A percentile compares a stretch with the other conserved stretches of the same genome.
Conservation (phyloP, 2,113 vertebrate genomes). For the Amazona vittata region DNA sequence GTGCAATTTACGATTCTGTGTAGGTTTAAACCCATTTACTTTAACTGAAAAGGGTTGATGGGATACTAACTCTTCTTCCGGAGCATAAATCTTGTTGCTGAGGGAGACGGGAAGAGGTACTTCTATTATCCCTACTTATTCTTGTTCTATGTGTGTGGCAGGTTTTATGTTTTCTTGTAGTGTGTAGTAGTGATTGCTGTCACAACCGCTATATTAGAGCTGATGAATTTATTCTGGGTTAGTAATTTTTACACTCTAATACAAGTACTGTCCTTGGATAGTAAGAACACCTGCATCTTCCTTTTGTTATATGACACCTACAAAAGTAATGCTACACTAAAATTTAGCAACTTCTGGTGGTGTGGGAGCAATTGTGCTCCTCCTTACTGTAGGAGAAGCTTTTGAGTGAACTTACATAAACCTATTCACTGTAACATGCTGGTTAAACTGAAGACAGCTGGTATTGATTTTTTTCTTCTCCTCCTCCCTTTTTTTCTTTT, state of each 20-base stretch:
- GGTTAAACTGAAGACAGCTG: slow-evolving; percentile 61
- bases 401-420: slow-evolving; percentile 38
- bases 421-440: slow-evolving; percentile 61
- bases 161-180: not conserved
- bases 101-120: not conserved
- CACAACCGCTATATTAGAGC: not conserved
- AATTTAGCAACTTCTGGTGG: slow-evolving; percentile 57
- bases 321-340: slow-evolving; percentile 35
- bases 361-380: slow-evolving; percentile 46
- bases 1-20: not conserved
- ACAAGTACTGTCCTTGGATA: not conserved
- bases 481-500: not conserved
- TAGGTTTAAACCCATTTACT: not conserved
- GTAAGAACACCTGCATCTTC: slow-evolving; percentile 8
- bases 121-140: not conserved
- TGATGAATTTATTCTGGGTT: slow-evolving; percentile 26
- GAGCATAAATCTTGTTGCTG: not conserved
- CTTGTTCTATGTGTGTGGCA: not conserved
- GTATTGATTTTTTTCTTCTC: slow-evolving; percentile 53
- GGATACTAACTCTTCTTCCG: not conserved
- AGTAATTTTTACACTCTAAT: slow-evolving; percentile 8
- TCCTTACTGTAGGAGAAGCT: slow-evolving; percentile 4
- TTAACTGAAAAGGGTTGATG: not conserved
- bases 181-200: not conserved
- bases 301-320: slow-evolving; percentile 23